Percentiles rank a stretch among this genome's conserved stretches.
phyloP scores from a whole-genome alignment of 2,113 vertebrate species.

The Echinops telfairi region DNA sequence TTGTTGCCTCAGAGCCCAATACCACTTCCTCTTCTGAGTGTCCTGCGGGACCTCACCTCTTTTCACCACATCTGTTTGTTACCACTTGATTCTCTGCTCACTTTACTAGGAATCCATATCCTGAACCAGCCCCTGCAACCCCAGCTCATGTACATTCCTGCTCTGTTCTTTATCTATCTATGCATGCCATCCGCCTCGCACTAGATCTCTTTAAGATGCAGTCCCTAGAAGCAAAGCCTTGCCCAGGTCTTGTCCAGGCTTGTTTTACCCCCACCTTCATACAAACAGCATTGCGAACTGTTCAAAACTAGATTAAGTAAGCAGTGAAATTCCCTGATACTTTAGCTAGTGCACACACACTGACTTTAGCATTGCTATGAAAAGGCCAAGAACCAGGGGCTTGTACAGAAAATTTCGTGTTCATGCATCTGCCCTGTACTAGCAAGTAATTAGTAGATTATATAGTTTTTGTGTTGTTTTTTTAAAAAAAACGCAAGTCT shows the following conservation, averaged over 20 bases:
- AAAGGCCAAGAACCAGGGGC: background rate
- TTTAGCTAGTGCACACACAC: background rate
- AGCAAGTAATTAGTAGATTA: background rate
- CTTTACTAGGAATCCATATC: background rate
- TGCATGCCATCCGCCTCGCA: background rate
- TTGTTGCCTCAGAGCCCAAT: background rate
- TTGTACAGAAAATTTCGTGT: slow-evolving; percentile 33
- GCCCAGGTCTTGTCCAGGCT: slow-evolving; percentile 42
- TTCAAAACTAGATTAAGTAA: slow-evolving; percentile 56
- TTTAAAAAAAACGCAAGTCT: slow-evolving; percentile 26
- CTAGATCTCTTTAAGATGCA: background rate
- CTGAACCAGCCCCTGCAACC: background rate
- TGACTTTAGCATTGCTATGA: slow-evolving; percentile 26
- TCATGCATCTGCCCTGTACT: background rate
- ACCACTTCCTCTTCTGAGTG: background rate
- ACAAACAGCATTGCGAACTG: slow-evolving; percentile 46
- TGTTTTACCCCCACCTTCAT: slow-evolving; percentile 51
- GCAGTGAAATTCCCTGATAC: slow-evolving; percentile 41
- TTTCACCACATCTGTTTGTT: background rate
- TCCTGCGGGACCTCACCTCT: background rate
- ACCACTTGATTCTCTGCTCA: background rate
- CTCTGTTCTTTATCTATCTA: background rate
- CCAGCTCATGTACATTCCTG: background rate
- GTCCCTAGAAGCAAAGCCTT: slow-evolving; percentile 11
- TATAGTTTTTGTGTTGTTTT: background rate